Percentiles rank a stretch among this genome's conserved stretches.
Conservation (phyloP, 2,113 vertebrate genomes). For the Diphyllodes magnificus region DNA sequence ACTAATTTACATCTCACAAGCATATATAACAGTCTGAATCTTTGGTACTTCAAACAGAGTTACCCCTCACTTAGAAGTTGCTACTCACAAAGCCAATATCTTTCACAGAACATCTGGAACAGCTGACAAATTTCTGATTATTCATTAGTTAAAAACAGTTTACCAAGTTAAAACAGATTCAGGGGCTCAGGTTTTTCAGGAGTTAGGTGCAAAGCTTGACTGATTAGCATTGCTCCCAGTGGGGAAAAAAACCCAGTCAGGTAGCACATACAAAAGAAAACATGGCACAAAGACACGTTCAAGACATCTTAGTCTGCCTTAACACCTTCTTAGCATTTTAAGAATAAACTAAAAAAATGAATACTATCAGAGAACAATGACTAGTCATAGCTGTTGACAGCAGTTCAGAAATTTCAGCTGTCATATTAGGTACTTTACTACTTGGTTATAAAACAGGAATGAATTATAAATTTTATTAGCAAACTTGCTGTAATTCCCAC, state of each 20-base stretch:
- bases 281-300: rapidly evolving
- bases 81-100: background rate
- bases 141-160: background rate
- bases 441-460: background rate
- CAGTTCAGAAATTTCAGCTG: slow-evolving; percentile 16
- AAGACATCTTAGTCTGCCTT: background rate
- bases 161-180: background rate
- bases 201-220: background rate
- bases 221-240: background rate
- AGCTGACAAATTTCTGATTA: background rate
- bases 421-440: background rate
- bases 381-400: background rate
- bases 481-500: background rate
- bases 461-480: background rate
- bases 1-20: background rate
- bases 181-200: background rate
- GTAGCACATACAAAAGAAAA: background rate
- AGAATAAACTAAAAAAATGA: background rate
- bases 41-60: background rate
- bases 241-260: background rate
- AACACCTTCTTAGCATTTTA: background rate
- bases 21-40: background rate
- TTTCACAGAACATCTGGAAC: background rate
- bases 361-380: background rate
- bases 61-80: background rate